Evolutionary conservation across 1,140 invertebrate genomes (phyloP).

Genomic region (Caenorhabditis brenneri): DNA sequence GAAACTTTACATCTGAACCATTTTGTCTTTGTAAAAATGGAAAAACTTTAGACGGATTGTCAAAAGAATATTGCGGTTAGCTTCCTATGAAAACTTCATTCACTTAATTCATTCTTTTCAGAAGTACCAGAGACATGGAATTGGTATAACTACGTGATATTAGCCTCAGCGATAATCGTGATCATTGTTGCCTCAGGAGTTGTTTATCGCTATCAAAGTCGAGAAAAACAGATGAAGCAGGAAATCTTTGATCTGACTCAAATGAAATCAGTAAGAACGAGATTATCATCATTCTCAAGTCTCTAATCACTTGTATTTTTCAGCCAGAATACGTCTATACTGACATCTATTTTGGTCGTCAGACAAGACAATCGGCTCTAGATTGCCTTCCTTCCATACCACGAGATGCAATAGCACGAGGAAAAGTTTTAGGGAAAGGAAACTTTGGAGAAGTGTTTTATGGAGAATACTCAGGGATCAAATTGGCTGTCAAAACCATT

Average conservation of each 20-base stretch:
- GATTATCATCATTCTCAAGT: not conserved
- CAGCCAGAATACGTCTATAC: not conserved
- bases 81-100: not conserved
- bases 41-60: not conserved
- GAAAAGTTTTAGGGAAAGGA: slow-evolving; percentile 81
- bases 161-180: not conserved
- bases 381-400: not conserved
- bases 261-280: not conserved
- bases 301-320: not conserved
- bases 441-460: slow-evolving; percentile 97
- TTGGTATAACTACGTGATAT: not conserved
- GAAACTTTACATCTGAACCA: not conserved
- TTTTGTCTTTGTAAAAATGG: slow-evolving; percentile 6
- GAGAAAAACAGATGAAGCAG: not conserved
- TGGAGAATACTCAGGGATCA: slow-evolving; percentile 80
- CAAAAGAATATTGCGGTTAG: not conserved
- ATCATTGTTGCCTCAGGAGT: not conserved
- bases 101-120: not conserved
- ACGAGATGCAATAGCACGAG: not conserved
- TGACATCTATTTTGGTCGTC: not conserved
- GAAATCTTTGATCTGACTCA: not conserved
- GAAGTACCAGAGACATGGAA: not conserved
- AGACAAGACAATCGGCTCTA: not conserved
- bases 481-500: slow-evolving; percentile 73
- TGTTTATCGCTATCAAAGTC: not conserved